Percentiles rank a stretch among this genome's conserved stretches.
phyloP scores from a whole-genome alignment of 2,888 invertebrate genomes.

The Resseliella maxima region DNA sequence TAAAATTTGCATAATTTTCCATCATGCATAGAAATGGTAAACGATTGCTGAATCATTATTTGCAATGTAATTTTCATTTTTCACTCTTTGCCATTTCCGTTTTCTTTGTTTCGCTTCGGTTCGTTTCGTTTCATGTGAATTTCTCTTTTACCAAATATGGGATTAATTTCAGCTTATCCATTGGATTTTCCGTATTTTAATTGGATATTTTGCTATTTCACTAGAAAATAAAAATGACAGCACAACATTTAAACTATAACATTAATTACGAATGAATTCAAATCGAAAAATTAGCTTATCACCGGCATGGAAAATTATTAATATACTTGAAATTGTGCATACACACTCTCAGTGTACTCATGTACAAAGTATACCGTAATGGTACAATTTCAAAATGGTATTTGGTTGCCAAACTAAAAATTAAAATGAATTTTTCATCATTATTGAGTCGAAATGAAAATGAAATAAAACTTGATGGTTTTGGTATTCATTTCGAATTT shows the following conservation, averaged over 20 bases:
- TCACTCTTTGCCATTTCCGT: not conserved
- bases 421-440: conserved; percentile 21
- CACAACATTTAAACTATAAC: too few relatives aligned
- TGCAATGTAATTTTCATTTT: not conserved
- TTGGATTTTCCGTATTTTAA: too few relatives aligned
- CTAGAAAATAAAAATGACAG: too few relatives aligned
- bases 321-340: not conserved
- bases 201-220: not conserved
- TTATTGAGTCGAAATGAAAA: not conserved
- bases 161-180: too few relatives aligned
- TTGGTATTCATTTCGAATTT: not conserved
- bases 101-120: too few relatives aligned
- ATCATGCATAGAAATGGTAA: not conserved
- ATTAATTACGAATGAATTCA: too few relatives aligned
- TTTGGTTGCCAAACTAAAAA: not conserved
- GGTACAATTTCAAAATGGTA: not conserved
- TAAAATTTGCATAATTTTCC: conserved; percentile 15
- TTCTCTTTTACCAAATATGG: too few relatives aligned
- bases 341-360: too few relatives aligned
- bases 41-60: not conserved
- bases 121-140: too few relatives aligned
- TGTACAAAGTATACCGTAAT: too few relatives aligned
- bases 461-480: not conserved
- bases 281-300: too few relatives aligned
- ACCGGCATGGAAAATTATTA: too few relatives aligned